Conservation (phyloP, 2,113 vertebrate genomes). For the Thermophis baileyi region DNA sequence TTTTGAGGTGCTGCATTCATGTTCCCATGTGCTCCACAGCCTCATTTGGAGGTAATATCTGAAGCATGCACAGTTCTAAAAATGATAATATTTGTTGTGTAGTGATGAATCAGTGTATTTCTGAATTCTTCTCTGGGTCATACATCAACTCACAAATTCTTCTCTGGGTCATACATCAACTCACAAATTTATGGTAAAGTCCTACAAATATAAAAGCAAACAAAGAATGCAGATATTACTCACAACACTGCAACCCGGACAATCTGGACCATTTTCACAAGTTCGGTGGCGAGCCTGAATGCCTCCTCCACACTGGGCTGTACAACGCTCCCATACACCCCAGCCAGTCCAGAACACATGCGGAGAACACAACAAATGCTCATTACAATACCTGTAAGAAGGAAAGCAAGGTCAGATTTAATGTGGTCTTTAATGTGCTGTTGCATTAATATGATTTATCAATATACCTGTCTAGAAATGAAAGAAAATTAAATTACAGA, state of each 20-base stretch:
- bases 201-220: neutral
- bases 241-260: slow-evolving; percentile 88
- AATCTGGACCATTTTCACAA: slow-evolving; percentile 94
- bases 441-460: neutral
- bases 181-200: neutral
- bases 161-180: neutral
- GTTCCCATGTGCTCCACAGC: neutral
- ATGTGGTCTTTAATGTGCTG: neutral
- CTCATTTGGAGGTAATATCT: neutral
- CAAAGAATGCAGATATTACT: slow-evolving; percentile 34
- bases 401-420: neutral
- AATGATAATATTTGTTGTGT: neutral
- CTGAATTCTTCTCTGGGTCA: neutral
- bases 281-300: slow-evolving; percentile 88
- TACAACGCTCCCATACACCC: slow-evolving; percentile 95
- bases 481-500: neutral
- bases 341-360: slow-evolving; percentile 95
- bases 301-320: slow-evolving; percentile 89
- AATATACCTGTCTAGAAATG: neutral
- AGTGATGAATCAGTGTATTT: neutral
- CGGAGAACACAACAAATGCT: slow-evolving; percentile 90
- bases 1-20: neutral
- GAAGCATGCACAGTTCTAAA: neutral
- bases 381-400: slow-evolving; percentile 88
- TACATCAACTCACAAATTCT: neutral